These are phyloP conservation scores for Myxocyprinus asiaticus DNA, from an alignment of 2,113 vertebrate genomes.

Conservation along the genomic window DNA sequence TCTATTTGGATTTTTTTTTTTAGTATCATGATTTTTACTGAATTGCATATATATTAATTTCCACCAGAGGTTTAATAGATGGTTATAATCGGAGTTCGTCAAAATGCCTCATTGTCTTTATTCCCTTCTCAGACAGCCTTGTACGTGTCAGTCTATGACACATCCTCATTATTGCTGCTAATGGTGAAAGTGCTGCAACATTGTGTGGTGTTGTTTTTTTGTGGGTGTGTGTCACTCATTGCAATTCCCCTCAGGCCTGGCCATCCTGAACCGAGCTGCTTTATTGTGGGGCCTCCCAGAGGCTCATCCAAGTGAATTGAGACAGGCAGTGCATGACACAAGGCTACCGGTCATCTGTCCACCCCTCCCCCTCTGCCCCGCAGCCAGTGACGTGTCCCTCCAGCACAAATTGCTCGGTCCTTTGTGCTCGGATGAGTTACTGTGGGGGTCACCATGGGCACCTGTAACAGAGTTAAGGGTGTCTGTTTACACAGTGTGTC, in stretches of 20 bases:
- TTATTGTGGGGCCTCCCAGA: conserved; percentile 30
- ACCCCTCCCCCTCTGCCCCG: conserved; percentile 23
- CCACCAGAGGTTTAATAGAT: too few relatives aligned
- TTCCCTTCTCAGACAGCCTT: not conserved
- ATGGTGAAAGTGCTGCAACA: not conserved
- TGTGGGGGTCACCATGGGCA: not conserved
- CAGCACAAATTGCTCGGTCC: conserved; percentile 30
- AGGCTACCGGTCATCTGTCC: conserved; percentile 55
- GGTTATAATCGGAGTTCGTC: not conserved
- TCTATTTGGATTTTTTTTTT: too few relatives aligned
- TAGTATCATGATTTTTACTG: too few relatives aligned
- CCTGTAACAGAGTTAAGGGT: conserved; percentile 3
- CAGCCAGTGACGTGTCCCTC: conserved; percentile 25
- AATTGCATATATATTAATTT: too few relatives aligned
- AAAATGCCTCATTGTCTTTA: not conserved
- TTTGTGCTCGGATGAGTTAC: conserved; percentile 39
- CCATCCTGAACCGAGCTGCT: conserved; percentile 48
- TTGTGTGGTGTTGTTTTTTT: not conserved
- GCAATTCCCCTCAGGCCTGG: conserved; percentile 2
- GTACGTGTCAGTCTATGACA: not conserved
- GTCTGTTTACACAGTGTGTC: not conserved
- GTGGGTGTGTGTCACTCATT: conserved; percentile 26
- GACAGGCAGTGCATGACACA: conserved; percentile 53
- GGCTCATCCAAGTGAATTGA: conserved; percentile 47
- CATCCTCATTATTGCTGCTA: not conserved